Conservation (phyloP, 2,888 invertebrate species). For the Drosophila crucigera region DNA sequence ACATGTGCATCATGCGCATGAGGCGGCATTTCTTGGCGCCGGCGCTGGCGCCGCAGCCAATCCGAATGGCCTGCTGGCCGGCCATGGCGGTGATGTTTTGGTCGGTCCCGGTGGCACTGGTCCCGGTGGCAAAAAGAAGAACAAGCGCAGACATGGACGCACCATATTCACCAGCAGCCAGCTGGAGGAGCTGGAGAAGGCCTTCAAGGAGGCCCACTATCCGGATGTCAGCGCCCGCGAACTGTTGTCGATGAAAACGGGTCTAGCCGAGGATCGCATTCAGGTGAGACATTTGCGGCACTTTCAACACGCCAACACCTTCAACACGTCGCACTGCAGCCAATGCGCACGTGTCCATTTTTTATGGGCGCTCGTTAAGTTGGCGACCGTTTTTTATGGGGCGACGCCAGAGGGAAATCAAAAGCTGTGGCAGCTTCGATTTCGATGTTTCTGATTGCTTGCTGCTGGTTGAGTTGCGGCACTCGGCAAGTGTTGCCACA, state of each 20-base stretch:
- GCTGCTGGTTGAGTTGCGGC: not conserved
- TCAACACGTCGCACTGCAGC: conserved; percentile 37
- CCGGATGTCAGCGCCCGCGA: conserved; percentile 99
- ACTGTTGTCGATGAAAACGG: conserved; percentile 96
- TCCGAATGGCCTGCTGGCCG: conserved; percentile 63
- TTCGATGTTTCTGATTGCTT: conserved; percentile 3
- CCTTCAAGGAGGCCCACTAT: conserved; percentile 99
- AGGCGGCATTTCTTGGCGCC: conserved; percentile 68
- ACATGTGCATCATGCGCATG: conserved; percentile 70
- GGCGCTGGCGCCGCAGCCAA: conserved; percentile 54
- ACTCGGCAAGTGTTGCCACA: conserved; percentile 56
- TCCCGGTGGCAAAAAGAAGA: conserved; percentile 91
- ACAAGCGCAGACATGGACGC: conserved; percentile 96
- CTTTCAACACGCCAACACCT: not conserved
- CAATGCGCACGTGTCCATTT: conserved; percentile 9
- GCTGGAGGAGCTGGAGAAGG: conserved; percentile 99
- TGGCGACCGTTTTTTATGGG: conserved; percentile 26
- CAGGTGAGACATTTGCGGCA: conserved; percentile 89
- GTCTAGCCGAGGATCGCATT: conserved; percentile 96
- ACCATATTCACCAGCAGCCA: conserved; percentile 99
- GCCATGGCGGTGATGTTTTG: conserved; percentile 66
- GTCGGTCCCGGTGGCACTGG: conserved; percentile 68
- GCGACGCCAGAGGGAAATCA: conserved; percentile 49
- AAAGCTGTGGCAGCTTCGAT: conserved; percentile 44
- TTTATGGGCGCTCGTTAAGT: conserved; percentile 61